These are phyloP conservation scores for Drosophila limbata DNA, from an alignment of 2,888 invertebrate species.

Conservation along the genomic window DNA sequence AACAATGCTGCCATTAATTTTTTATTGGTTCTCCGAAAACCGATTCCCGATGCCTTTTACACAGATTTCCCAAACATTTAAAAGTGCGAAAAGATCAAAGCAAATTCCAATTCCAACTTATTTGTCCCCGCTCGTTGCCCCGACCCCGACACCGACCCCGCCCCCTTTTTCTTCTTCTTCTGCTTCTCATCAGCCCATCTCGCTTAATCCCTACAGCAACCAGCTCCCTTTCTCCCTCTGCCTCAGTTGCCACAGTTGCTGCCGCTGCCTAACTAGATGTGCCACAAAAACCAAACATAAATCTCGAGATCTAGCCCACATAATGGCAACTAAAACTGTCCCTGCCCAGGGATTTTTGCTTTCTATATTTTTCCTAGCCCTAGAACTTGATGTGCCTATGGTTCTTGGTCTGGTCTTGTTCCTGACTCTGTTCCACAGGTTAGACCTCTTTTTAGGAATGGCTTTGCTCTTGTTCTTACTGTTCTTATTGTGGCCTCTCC, in stretches of 20 bases:
- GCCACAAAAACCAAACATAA: constrained; percentile 35
- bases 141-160: background rate
- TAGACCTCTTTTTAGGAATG: background rate
- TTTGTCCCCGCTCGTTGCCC: constrained; percentile 64
- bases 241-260: background rate
- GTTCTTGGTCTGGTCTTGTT: no score
- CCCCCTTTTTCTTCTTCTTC: no score
- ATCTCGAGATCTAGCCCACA: constrained; percentile 5
- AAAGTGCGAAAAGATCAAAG: constrained; percentile 81
- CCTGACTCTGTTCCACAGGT: background rate
- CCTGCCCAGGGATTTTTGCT: background rate
- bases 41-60: constrained; percentile 74
- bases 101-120: constrained; percentile 76
- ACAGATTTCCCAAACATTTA: constrained; percentile 81
- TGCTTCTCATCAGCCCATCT: background rate
- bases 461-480: no score
- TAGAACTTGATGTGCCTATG: no score
- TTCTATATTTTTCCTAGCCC: background rate
- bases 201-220: constrained; percentile 35
- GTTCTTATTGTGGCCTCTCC: no score
- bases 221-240: background rate
- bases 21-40: constrained; percentile 80
- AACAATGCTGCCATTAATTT: constrained; percentile 73
- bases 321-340: constrained; percentile 1
- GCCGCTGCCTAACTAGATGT: constrained; percentile 56